Base-by-base conservation (phyloP, 2,888 invertebrate genomes). In the Cosmopolites sordidus region DNA sequence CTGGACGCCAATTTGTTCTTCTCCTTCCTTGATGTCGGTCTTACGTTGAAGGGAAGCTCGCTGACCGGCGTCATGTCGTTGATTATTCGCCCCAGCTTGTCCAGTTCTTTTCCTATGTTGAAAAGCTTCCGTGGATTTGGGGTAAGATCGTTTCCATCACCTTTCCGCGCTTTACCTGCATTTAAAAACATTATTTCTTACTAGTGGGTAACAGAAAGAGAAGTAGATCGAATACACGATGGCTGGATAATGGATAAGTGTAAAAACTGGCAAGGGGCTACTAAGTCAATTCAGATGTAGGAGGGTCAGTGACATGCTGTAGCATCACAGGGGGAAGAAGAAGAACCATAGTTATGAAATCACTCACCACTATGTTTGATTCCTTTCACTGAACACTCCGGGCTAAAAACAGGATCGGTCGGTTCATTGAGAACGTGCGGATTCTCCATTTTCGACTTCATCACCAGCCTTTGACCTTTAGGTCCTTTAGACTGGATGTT, bases 401-500 rank as follows among this genome's bases (percentile, higher is more conserved):
- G 90, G 73, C 94, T 94, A 73, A 97, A 97, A 18, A 98, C 96
- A 1, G 97, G 97, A 77, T 98, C 97, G 43, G 93, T 92, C 46
- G 94, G 84, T 72, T 89, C 87, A 69, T 92, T 88, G 57, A 96
- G 78, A 39, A 90, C 82, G 75, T 97, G 95, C 6, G 97, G 96
- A 77, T 97, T 94, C 68, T 89, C 89, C 37, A 87, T 82, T 68
- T 90, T 87, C 44, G 89, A 86, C 73, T 90, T 87, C 64, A 92
- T 80, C 43, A 91, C 85, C 57, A 93, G 78, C 58, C 93, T 79
- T 73, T 94, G 92, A 38, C 96, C 95, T 76, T 98, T 95, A 3
- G 97, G 95, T 1, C 98, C 96, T 76, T 98, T 95, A 1, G 96
- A 91, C 76, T 97, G 97, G 0, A 96, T 93, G 77, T 98, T 98